Percentiles rank a stretch among this genome's conserved stretches.
Evolutionary conservation across 2,113 vertebrate species (phyloP).

Genomic region (Pampusana beccarii): DNA sequence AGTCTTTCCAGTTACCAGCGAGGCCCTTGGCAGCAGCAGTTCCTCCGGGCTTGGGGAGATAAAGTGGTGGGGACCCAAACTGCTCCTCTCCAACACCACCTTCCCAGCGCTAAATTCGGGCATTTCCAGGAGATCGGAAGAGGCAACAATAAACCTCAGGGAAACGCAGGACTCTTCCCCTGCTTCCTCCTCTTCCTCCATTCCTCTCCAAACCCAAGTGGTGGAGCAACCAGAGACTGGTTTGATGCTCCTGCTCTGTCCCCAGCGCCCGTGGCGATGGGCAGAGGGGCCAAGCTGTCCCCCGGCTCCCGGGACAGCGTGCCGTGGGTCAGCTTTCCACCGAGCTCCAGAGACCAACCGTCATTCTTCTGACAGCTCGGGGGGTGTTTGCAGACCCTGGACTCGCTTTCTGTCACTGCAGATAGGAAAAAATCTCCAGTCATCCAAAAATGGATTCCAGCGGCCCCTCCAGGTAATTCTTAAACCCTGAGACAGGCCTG

Average conservation of each 20-base stretch:
- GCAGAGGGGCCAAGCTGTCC: not conserved
- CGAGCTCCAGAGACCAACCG: not conserved
- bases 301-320: not conserved
- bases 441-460: slow-evolving; percentile 20
- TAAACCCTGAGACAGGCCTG: not conserved
- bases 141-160: not conserved
- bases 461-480: slow-evolving; percentile 37
- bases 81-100: not conserved
- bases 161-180: not conserved
- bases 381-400: not conserved
- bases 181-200: accelerated
- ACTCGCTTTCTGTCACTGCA: not conserved
- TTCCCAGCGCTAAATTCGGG: accelerated
- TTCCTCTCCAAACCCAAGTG: not conserved
- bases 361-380: not conserved
- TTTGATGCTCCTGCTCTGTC: not conserved
- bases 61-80: not conserved
- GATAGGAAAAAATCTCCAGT: slow-evolving; percentile 40
- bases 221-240: not conserved
- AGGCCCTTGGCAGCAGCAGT: accelerated
- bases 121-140: not conserved
- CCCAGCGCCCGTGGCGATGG: accelerated
- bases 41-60: not conserved
- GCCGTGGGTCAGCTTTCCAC: not conserved
- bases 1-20: not conserved